Conservation (phyloP, 2,888 invertebrate genomes). For the Drosophila conformis region DNA sequence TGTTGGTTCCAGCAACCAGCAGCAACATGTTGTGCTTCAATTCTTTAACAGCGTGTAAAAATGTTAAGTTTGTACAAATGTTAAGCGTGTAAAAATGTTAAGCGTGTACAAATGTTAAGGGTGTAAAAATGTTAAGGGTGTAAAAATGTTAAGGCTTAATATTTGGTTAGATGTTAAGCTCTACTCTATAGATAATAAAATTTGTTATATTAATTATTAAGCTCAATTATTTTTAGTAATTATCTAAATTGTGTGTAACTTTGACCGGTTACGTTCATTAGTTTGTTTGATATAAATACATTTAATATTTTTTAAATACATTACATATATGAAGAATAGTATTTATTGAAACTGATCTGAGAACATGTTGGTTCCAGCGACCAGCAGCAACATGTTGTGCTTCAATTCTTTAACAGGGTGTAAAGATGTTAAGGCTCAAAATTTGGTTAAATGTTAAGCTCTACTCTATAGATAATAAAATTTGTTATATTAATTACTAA, state of each 20-base stretch:
- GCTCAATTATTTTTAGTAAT: no score
- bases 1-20: neutral
- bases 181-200: neutral
- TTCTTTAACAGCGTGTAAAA: accelerated
- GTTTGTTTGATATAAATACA: no score
- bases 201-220: neutral
- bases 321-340: no score
- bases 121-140: no score
- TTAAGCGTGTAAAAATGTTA: no score
- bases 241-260: no score
- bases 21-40: conserved; percentile 1
- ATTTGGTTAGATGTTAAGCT: neutral
- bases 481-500: neutral
- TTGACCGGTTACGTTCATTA: no score
- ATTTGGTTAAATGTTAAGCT: neutral
- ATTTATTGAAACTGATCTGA: no score
- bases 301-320: no score
- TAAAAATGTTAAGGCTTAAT: no score
- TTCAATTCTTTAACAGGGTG: neutral
- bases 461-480: neutral
- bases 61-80: no score
- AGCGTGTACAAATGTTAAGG: no score
- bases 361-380: conserved; percentile 5
- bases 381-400: conserved; percentile 6
- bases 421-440: neutral